Evolutionary conservation across 2,888 invertebrate species (phyloP).

Genomic region (Fragum sueziense): DNA sequence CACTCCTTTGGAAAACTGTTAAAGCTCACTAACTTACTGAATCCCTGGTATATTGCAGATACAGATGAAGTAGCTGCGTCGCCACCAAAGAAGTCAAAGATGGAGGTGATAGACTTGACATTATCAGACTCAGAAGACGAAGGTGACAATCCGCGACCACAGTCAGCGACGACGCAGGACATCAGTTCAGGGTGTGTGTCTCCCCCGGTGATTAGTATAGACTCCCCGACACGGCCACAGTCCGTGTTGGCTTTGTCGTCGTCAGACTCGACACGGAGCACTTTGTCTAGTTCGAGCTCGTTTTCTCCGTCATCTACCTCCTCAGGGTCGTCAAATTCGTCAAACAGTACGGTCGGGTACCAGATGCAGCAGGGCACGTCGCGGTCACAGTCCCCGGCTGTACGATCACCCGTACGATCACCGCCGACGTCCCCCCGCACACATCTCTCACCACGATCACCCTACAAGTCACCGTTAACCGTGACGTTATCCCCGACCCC

Average conservation of each 20-base stretch:
- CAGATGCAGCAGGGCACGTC: slow-evolving; percentile 50
- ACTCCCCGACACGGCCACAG: slow-evolving; percentile 57
- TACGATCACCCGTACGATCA: slow-evolving; percentile 49
- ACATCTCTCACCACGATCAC: slow-evolving; percentile 53
- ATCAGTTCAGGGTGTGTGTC: slow-evolving; percentile 70
- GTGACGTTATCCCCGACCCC: slow-evolving; percentile 42
- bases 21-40: too few species aligned
- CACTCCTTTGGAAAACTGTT: too few species aligned
- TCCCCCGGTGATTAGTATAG: slow-evolving; percentile 72
- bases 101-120: slow-evolving; percentile 77
- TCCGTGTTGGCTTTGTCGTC: slow-evolving; percentile 59
- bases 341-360: slow-evolving; percentile 54
- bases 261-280: slow-evolving; percentile 57
- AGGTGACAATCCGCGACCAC: slow-evolving; percentile 39
- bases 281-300: slow-evolving; percentile 51
- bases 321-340: slow-evolving; percentile 57
- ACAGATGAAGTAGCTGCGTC: slow-evolving; percentile 40
- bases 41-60: slow-evolving; percentile 36
- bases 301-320: slow-evolving; percentile 58
- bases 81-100: slow-evolving; percentile 65
- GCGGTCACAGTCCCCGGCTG: slow-evolving; percentile 41
- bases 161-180: slow-evolving; percentile 43
- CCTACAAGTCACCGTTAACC: slow-evolving; percentile 55
- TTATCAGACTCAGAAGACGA: slow-evolving; percentile 78
- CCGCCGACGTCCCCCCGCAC: slow-evolving; percentile 52